Base-by-base conservation (phyloP, 2,797 vertebrate species). In the Parauchenoglanis ngamensis region DNA sequence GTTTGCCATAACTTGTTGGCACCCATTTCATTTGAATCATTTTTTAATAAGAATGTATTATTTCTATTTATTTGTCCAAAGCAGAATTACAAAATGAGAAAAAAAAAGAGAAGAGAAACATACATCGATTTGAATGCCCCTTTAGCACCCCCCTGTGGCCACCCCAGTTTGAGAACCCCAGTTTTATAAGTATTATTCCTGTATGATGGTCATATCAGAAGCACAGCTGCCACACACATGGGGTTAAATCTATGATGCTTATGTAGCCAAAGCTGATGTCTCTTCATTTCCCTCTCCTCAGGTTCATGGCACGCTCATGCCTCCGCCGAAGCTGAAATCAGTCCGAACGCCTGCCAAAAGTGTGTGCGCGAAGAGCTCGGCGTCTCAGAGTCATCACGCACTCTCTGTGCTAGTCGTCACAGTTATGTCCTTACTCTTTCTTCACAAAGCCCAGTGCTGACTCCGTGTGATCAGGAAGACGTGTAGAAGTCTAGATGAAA, bases 261-360 rank as follows among this genome's bases (percentile, higher is more conserved):
- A 25, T 57, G 0, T 11, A 72, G 28, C 23, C 31, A 25, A 19
- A 40, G 44, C 59, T 44, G 21, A 61, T 65, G n/a, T 67, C 13
- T 28, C 49, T 13, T 28, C 57, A 1, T 86, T 31, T 67, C 78
- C 73, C 83, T 40, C 44, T 86, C 93, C 92, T 83, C 92, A 97
- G 97, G 95, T 96, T 87, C 96, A 97, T 90, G 96, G 96, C 65
- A 96, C 95, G 94, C 94, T 95, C 4, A 93, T 96, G 17, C 92
- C 95, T 54, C 96, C 96, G 1, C 96, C 96, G 13, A 93, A 95
- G n/a, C 92, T 95, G 76, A 92, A 93, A 88, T 93, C 94, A 6
- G 78, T 84, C 91, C 94, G 0, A 94, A 94, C 49, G 90, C 90
- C 87, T 52, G 23, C 77, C 88, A 85, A 73, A 84, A 89, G n/a